Percentiles rank a stretch among this genome's conserved stretches.
Conservation (phyloP, 2,888 invertebrate species). For the Hirtodrosophila trivittata region DNA sequence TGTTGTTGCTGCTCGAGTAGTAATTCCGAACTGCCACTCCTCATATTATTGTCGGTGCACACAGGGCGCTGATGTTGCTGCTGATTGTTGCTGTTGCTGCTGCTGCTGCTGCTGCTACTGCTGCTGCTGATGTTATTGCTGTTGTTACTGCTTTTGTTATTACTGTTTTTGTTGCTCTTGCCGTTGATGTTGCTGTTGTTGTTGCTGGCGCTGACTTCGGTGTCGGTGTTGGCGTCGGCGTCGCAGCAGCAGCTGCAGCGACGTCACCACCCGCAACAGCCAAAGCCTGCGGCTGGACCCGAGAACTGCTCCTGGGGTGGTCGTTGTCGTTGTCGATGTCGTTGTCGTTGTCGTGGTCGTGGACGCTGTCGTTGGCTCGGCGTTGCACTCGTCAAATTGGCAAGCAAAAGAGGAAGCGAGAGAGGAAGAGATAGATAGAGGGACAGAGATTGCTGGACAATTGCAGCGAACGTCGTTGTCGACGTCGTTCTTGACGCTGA, state of each 20-base stretch:
- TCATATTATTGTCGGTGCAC: slow-evolving; percentile 86
- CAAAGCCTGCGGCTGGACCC: slow-evolving; percentile 55
- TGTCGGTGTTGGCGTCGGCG: slow-evolving; percentile 38
- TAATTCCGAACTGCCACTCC: slow-evolving; percentile 91
- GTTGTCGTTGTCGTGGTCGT: slow-evolving; percentile 16
- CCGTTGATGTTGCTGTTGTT: slow-evolving; percentile 52
- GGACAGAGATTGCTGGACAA: slow-evolving; percentile 16
- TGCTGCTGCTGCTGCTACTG: slow-evolving; percentile 39
- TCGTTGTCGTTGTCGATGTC: slow-evolving; percentile 22
- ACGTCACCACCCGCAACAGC: slow-evolving; percentile 52
- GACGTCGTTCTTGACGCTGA: slow-evolving; percentile 27
- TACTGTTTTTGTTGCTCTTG: slow-evolving; percentile 41
- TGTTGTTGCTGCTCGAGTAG: slow-evolving; percentile 90
- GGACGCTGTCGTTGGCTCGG: slow-evolving; percentile 24
- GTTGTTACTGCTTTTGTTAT: slow-evolving; percentile 54
- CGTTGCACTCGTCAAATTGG: slow-evolving; percentile 51
- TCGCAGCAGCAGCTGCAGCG: slow-evolving; percentile 53
- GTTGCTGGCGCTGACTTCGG: slow-evolving; percentile 34
- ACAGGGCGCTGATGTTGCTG: slow-evolving; percentile 81
- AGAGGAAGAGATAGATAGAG: background rate
- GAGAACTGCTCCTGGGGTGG: slow-evolving; percentile 38
- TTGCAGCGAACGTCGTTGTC: slow-evolving; percentile 41
- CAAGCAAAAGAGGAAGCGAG: slow-evolving; percentile 5
- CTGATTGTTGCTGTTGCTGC: slow-evolving; percentile 67
- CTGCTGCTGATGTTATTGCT: slow-evolving; percentile 37